Evolutionary conservation across 2,888 invertebrate species (phyloP).

Genomic region (Ennomos quercinarius): DNA sequence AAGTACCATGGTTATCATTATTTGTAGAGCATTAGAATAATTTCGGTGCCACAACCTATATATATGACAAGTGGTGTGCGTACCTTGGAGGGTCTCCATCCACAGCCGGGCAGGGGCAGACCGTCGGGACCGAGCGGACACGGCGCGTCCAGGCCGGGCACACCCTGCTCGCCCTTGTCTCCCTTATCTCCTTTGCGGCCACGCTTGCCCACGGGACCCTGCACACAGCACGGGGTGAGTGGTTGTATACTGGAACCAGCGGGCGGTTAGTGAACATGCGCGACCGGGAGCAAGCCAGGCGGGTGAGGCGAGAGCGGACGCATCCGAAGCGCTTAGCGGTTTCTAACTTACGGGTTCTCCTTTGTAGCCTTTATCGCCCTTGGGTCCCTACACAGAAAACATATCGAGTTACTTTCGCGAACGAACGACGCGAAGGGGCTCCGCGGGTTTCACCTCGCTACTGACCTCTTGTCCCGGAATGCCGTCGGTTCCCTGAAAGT

Average conservation of each 20-base stretch:
- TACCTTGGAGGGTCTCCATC: slow-evolving; percentile 96
- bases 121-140: slow-evolving; percentile 98
- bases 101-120: slow-evolving; percentile 97
- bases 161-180: slow-evolving; percentile 97
- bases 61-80: background rate
- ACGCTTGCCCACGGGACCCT: slow-evolving; percentile 95
- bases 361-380: slow-evolving; percentile 95
- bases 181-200: slow-evolving; percentile 97
- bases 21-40: no score
- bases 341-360: slow-evolving; percentile 91
- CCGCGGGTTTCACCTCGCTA: slow-evolving; percentile 27
- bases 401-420: slow-evolving; percentile 5
- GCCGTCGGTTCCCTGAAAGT: slow-evolving; percentile 95
- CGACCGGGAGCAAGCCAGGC: slow-evolving; percentile 36
- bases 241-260: slow-evolving; percentile 8
- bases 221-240: slow-evolving; percentile 42
- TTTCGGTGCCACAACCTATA: no score
- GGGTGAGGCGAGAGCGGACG: slow-evolving; percentile 19
- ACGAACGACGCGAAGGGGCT: background rate
- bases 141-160: slow-evolving; percentile 99
- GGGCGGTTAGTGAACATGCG: slow-evolving; percentile 40
- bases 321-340: slow-evolving; percentile 19
- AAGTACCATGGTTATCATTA: no score
- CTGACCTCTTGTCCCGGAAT: slow-evolving; percentile 96
- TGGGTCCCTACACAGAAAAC: slow-evolving; percentile 90